Evolutionary conservation across 2,888 invertebrate genomes (phyloP).

Genomic region (Cyrtodaria siliqua): DNA sequence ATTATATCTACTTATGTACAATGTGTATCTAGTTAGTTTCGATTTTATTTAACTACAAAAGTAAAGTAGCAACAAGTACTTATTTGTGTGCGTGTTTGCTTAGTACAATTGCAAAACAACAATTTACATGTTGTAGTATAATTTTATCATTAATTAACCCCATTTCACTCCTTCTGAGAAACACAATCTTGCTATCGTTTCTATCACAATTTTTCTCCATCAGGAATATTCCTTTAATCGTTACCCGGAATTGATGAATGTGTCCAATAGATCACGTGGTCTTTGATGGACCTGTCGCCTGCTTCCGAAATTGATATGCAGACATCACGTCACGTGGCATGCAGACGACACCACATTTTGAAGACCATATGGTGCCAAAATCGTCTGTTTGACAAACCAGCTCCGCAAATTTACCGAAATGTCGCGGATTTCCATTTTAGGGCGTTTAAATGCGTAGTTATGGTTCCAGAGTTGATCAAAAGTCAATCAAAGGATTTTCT

Average conservation of each 20-base stretch:
- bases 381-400: constrained; percentile 44
- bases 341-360: constrained; percentile 42
- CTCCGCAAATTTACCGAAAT: constrained; percentile 38
- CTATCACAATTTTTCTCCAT: too few relatives aligned
- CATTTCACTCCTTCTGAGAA: too few relatives aligned
- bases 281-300: constrained; percentile 45
- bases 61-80: too few relatives aligned
- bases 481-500: background rate
- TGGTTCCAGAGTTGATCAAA: background rate
- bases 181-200: too few relatives aligned
- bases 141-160: too few relatives aligned
- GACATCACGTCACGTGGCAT: constrained; percentile 23
- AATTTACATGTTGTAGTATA: too few relatives aligned
- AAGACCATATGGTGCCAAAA: constrained; percentile 60
- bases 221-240: too few relatives aligned
- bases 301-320: constrained; percentile 57
- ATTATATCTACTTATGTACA: too few relatives aligned
- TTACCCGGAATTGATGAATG: background rate
- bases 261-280: constrained; percentile 61
- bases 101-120: too few relatives aligned
- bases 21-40: too few relatives aligned
- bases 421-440: constrained; percentile 6
- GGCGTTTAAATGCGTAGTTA: background rate
- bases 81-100: too few relatives aligned
- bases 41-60: too few relatives aligned